Base-by-base conservation (phyloP, 2,888 invertebrate genomes). In the Pristionchus mayeri region DNA sequence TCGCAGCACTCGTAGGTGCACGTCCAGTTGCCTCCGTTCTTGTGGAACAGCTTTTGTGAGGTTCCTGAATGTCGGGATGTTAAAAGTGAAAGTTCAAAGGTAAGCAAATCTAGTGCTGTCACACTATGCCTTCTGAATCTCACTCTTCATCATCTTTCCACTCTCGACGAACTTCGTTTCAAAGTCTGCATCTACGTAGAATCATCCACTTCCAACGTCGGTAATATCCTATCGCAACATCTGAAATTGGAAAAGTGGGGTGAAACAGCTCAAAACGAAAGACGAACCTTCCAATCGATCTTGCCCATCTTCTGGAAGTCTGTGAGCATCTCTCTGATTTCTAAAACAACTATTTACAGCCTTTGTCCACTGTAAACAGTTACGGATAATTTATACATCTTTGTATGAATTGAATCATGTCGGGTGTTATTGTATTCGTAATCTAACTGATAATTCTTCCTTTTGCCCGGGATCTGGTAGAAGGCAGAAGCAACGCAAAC, bases 21-120 rank as follows among this genome's bases (percentile, higher is more conserved):
- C 24, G 40, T 71, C n/a, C 13, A 71, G 40, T 37, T 1, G 24
- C 40, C 71, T 1, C 71, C 71, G 24, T 44, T 40, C 40, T 71
- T 71, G 40, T 71, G 40, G 40, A 40, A 71, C n/a, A n/a, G n/a
- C n/a, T n/a, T n/a, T n/a, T n/a, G n/a, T n/a, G 24, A 71, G 71
- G 3, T 71, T 37, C 37, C 24, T 21, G 71, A 44, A 71, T 44
- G 44, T n/a, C n/a, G n/a, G n/a, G n/a, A n/a, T n/a, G n/a, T n/a
- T n/a, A n/a, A n/a, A n/a, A n/a, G n/a, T n/a, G n/a, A n/a, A n/a
- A n/a, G n/a, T n/a, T n/a, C n/a, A 44, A 44, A 44, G 44, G 13
- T 44, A 13, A 44, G 44, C 44, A 44, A 44, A 13, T 44, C 44
- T 13, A 9, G 44, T 44, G 6, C 44, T 44, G 6, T 44, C 13